Evolutionary conservation across 1,140 invertebrate species (phyloP), one percentile per base, ranked within the genome.

Genomic region (Drosophila ogumai): DNA sequence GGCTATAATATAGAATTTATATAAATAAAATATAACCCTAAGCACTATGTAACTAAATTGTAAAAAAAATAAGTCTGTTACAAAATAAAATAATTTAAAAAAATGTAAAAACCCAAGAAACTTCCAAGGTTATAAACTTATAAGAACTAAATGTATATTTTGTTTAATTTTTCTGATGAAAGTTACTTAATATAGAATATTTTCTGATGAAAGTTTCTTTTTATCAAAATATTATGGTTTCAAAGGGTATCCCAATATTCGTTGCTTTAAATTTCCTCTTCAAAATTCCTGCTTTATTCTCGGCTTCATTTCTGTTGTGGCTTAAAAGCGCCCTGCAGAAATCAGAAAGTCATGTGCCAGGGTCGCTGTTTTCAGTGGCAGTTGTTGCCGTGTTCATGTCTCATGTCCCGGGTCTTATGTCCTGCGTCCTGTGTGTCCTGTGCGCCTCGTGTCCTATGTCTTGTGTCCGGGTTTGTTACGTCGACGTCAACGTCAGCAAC

Each of bases 291-390:
- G 22, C 36, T 19, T 63, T 38, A 40, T 40, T 72, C n/a, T 49
- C 31, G 31, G 28, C 44, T 55, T 56, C 6, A 41, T 72, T 46
- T 73, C 40, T 19, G 47, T 50, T 43, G 38, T 79, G 49, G 40
- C 60, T 75, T 59, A 79, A 86, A 72, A 86, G 69, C 75, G 79
- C 84, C 81, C 74, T 75, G 74, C 74, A 72, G 74, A 84, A 88
- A 79, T 90, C 77, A 69, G 72, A 84, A 88, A 88, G 85, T 85
- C 85, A 90, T 88, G 76, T 84, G 59, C 36, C 66, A 64, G 40
- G 63, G 64, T 79, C 75, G 28, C 66, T 54, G 66, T 75, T 56
- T 15, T 15, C 54, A 36, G 43, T 72, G 68, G 50, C 50, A 65
- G 54, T 56, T 67, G 76, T 36, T 67, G 63, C 56, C 63, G 63